phyloP scores from a whole-genome alignment of 2,797 vertebrate genomes.

The Eremophila alpestris region DNA sequence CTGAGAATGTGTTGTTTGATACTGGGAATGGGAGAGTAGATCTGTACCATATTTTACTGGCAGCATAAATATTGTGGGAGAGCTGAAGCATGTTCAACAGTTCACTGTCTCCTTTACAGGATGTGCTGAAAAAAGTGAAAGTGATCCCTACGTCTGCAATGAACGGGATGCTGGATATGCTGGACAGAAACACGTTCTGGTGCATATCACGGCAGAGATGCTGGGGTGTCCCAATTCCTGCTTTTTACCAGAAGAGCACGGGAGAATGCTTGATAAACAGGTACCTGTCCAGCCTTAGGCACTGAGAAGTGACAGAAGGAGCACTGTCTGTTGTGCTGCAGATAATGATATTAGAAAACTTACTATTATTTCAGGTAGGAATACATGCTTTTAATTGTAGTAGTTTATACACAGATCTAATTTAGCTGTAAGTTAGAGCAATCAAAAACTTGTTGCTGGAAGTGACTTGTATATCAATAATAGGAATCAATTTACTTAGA shows the following conservation, averaged over 20 bases:
- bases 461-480: not conserved
- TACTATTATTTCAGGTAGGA: not conserved
- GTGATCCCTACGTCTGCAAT: constrained; percentile 87
- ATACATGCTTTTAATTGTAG: not conserved
- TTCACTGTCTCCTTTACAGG: constrained; percentile 74
- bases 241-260: constrained; percentile 91
- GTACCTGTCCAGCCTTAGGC: constrained; percentile 66
- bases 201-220: constrained; percentile 95
- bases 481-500: not conserved
- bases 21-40: not conserved
- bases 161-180: constrained; percentile 84
- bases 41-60: not conserved
- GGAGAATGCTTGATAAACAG: constrained; percentile 89
- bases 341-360: not conserved
- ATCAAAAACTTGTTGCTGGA: not conserved
- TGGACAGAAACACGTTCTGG: constrained; percentile 94
- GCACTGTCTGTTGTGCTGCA: not conserved
- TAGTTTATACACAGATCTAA: not conserved
- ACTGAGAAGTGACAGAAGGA: not conserved
- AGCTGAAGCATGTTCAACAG: not conserved
- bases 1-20: not conserved
- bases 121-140: constrained; percentile 89
- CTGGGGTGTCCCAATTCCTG: constrained; percentile 96
- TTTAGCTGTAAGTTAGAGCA: not conserved
- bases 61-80: not conserved